phyloP scores from a whole-genome alignment of 2,113 vertebrate species.

The Pampusana beccarii region DNA sequence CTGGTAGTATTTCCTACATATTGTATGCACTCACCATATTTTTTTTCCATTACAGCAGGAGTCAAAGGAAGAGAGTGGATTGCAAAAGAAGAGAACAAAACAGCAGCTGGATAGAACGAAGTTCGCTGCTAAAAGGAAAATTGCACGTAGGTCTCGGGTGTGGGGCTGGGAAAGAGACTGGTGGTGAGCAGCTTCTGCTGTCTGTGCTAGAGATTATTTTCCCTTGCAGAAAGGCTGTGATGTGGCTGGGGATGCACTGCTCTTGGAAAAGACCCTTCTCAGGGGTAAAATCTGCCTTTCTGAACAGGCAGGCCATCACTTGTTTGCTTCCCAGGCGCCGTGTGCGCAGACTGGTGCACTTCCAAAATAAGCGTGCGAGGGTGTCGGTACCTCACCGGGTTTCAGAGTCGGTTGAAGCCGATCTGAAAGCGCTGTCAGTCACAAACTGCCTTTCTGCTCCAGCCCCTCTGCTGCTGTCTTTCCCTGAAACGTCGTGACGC shows the following conservation, averaged over 20 bases:
- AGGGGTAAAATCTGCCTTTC: background rate
- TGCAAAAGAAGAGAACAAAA: conserved; percentile 74
- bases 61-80: conserved; percentile 71
- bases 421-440: background rate
- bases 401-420: background rate
- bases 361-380: background rate
- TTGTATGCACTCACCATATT: conserved; percentile 45
- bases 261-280: background rate
- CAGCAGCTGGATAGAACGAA: conserved; percentile 72
- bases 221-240: background rate
- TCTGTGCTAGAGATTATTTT: background rate
- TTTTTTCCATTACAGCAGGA: conserved; percentile 73
- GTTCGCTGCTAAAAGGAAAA: conserved; percentile 76
- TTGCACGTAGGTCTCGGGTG: conserved; percentile 76
- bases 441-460: background rate
- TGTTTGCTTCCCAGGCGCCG: background rate
- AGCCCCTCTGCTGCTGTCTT: conserved; percentile 15
- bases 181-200: background rate
- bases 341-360: background rate
- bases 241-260: background rate
- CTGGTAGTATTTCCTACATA: conserved; percentile 16
- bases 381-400: background rate
- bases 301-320: background rate
- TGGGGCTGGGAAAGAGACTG: background rate
- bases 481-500: background rate